These are phyloP conservation scores for Sogatella furcifera DNA, from an alignment of 1,140 invertebrate genomes.

Conservation along the genomic window DNA sequence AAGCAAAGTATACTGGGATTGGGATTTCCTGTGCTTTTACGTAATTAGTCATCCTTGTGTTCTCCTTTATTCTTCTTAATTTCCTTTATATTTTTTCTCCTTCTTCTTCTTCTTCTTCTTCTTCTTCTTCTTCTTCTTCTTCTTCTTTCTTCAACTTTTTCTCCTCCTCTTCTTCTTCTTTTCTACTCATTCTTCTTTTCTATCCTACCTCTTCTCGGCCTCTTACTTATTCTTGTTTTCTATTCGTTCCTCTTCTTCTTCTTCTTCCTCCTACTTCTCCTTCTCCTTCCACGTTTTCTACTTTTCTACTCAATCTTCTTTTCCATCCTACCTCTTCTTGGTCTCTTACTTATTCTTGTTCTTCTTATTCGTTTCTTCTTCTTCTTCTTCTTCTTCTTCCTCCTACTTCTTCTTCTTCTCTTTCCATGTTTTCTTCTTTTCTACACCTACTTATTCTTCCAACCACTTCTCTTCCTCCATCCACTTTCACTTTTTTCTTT, in stretches of 20 bases:
- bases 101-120: slow-evolving; percentile 8
- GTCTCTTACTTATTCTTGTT: too few relatives aligned
- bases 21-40: too few relatives aligned
- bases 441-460: too few relatives aligned
- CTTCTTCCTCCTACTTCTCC: slow-evolving; percentile 11
- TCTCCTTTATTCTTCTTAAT: slow-evolving; percentile 2
- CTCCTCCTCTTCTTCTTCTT: slow-evolving; percentile 6
- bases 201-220: background rate
- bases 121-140: slow-evolving; percentile 5
- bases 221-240: slow-evolving; percentile 6
- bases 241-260: slow-evolving; percentile 12
- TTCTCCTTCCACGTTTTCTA: background rate
- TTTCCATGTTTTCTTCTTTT: too few relatives aligned
- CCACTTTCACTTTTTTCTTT: background rate
- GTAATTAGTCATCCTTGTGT: background rate
- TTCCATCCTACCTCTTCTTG: too few relatives aligned
- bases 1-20: too few relatives aligned
- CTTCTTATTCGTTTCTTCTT: too few relatives aligned
- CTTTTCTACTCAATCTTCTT: background rate
- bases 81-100: slow-evolving; percentile 5
- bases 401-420: too few relatives aligned
- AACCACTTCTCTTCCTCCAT: background rate
- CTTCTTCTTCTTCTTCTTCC: slow-evolving; percentile 6
- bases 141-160: slow-evolving; percentile 8
- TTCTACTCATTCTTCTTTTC: slow-evolving; percentile 19